Percentiles rank a stretch among this genome's conserved stretches.
phyloP scores from a whole-genome alignment of 2,113 vertebrate species.

The Rattus norvegicus region DNA sequence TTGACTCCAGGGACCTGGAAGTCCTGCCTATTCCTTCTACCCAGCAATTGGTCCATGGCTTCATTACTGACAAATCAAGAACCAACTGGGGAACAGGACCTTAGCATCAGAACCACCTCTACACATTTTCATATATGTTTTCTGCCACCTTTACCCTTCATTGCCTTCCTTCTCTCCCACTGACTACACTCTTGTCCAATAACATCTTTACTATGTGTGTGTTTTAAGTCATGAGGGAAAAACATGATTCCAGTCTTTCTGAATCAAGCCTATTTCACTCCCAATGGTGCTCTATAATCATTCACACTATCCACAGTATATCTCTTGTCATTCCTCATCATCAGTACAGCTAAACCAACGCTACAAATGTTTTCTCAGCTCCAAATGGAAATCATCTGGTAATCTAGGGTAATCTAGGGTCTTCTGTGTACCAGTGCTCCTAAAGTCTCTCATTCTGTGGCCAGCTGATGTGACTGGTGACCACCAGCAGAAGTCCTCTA shows the following conservation, averaged over 20 bases:
- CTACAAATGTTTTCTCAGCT: not conserved
- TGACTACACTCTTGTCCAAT: not conserved
- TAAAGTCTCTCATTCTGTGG: not conserved
- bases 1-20: no score
- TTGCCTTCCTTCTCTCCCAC: not conserved
- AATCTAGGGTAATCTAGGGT: not conserved
- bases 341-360: no score
- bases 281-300: not conserved
- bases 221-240: not conserved
- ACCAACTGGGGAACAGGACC: no score
- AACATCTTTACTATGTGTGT: not conserved
- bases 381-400: not conserved
- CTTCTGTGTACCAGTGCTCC: not conserved
- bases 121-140: not conserved
- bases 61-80: no score
- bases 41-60: no score
- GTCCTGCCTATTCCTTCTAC: no score
- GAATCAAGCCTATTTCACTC: not conserved
- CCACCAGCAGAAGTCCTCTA: not conserved
- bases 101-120: no score
- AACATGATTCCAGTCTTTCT: not conserved
- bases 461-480: not conserved
- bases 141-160: not conserved
- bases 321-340: not conserved
- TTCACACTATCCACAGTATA: no score